These are phyloP conservation scores for Poecile atricapillus DNA, from an alignment of 2,113 vertebrate genomes.

Conservation along the genomic window DNA sequence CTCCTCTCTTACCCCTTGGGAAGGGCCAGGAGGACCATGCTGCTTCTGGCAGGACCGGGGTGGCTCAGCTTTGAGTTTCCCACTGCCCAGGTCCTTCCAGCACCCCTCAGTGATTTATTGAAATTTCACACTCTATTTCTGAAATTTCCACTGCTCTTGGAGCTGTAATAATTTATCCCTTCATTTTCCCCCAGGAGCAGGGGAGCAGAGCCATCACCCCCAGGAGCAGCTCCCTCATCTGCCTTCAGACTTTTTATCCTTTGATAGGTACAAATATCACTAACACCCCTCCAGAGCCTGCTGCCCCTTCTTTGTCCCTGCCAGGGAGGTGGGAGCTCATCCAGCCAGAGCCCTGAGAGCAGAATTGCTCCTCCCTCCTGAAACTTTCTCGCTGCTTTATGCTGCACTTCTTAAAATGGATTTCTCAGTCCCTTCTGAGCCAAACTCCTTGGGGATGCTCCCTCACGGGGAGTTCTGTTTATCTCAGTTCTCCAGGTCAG, in stretches of 20 bases:
- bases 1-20: background rate
- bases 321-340: background rate
- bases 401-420: no score
- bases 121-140: constrained; percentile 55
- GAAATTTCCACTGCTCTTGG: background rate
- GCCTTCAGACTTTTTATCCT: background rate
- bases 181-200: background rate
- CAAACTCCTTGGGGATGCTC: no score
- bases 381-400: no score
- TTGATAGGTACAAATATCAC: background rate
- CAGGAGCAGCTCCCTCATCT: background rate
- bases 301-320: background rate
- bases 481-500: no score
- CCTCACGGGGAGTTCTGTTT: no score
- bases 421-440: no score
- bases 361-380: background rate
- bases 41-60: background rate
- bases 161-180: background rate
- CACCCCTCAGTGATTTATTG: background rate
- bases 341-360: fast-evolving
- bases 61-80: background rate
- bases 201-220: background rate
- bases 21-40: background rate
- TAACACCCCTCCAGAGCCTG: background rate
- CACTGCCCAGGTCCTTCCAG: background rate